phyloP scores from a whole-genome alignment of 2,888 invertebrate species.

The Stenodema calcarata region DNA sequence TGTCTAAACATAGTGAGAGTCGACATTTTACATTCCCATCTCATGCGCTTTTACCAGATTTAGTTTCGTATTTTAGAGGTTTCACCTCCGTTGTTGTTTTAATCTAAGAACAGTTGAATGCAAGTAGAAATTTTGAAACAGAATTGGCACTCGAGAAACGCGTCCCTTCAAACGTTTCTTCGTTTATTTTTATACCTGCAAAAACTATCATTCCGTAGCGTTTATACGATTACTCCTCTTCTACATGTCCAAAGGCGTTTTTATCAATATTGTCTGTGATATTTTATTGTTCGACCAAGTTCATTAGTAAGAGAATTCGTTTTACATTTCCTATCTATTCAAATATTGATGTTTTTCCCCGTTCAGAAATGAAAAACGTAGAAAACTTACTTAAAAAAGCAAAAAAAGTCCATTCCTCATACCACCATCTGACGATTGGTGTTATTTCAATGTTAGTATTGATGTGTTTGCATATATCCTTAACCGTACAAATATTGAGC shows the following conservation, averaged over 20 bases:
- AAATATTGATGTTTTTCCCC: background rate
- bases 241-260: slow-evolving; percentile 14
- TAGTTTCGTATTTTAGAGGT: too few species aligned
- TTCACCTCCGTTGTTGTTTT: too few species aligned
- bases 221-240: background rate
- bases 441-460: background rate
- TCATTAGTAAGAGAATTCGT: background rate
- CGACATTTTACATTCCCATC: too few species aligned
- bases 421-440: background rate
- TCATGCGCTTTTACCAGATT: too few species aligned
- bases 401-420: too few species aligned
- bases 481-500: background rate
- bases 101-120: too few species aligned
- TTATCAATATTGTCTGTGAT: background rate
- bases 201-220: background rate
- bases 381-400: background rate
- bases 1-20: too few species aligned
- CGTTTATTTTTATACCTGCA: background rate
- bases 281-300: background rate
- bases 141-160: background rate
- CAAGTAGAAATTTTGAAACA: background rate
- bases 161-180: background rate
- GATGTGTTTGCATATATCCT: too few species aligned
- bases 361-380: background rate
- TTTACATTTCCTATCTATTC: background rate